Percentiles rank a stretch among this genome's conserved stretches.
These are phyloP conservation scores for Sternotherus odoratus DNA, from an alignment of 2,797 vertebrate species.

Conservation along the genomic window DNA sequence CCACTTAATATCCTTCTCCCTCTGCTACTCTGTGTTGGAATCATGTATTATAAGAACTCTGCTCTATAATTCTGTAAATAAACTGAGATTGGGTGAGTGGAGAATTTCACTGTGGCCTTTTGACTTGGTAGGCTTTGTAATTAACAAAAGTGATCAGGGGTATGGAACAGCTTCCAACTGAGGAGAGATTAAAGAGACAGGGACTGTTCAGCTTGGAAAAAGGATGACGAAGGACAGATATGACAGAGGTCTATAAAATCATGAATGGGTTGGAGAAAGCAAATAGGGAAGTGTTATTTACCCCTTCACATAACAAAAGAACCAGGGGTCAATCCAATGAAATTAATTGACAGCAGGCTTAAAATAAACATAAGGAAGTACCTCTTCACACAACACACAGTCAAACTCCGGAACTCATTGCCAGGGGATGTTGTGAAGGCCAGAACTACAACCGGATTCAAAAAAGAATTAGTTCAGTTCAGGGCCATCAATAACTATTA, in stretches of 20 bases:
- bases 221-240: background rate
- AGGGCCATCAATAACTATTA: background rate
- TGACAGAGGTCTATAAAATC: background rate
- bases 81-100: background rate
- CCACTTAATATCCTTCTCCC: background rate
- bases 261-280: background rate
- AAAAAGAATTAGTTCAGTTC: background rate
- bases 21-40: rapidly evolving
- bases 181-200: background rate
- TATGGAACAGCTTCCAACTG: background rate
- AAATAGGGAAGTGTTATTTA: background rate
- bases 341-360: background rate
- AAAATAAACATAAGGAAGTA: background rate
- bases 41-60: background rate
- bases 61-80: rapidly evolving
- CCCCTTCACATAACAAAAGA: background rate
- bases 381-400: background rate
- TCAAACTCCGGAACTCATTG: background rate
- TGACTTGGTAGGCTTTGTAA: rapidly evolving
- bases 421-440: background rate
- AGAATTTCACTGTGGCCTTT: rapidly evolving
- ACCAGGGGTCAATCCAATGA: background rate
- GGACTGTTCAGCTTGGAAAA: background rate
- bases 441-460: background rate
- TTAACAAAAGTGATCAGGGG: background rate